A percentile compares a stretch with the other conserved stretches of the same genome.
phyloP scores from a whole-genome alignment of 30 jellyfish, hydroid and myxozoan species.

The Hydractinia echinata region DNA sequence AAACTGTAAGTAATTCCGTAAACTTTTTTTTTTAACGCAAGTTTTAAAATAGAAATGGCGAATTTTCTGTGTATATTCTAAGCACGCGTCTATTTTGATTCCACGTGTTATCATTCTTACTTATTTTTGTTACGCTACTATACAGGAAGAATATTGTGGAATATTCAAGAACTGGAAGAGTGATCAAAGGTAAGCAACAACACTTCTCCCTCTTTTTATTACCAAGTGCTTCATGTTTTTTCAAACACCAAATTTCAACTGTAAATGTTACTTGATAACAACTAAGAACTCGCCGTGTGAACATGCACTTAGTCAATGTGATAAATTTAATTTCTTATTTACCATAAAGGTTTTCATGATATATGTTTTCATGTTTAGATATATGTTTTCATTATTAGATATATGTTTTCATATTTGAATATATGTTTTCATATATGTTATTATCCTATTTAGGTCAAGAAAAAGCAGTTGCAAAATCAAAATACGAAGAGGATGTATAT shows the following conservation, averaged over 20 bases:
- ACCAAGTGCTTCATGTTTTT: no score
- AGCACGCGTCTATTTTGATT: background rate
- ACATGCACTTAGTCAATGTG: no score
- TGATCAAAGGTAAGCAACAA: constrained; percentile 79
- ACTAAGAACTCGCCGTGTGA: no score
- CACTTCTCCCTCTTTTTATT: background rate
- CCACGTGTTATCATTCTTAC: background rate
- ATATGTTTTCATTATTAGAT: no score
- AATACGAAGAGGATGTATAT: constrained; percentile 95
- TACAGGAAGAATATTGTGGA: constrained; percentile 99
- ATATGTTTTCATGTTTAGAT: background rate
- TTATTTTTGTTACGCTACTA: background rate
- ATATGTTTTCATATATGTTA: no score
- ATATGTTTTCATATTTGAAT: background rate
- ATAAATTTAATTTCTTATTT: no score
- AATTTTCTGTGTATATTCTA: background rate
- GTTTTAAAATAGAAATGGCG: background rate
- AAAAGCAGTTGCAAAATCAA: constrained; percentile 80
- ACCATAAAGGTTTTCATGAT: no score
- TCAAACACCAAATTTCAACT: no score
- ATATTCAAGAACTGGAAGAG: constrained; percentile 97
- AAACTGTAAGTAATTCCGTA: constrained; percentile 59
- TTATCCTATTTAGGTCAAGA: constrained; percentile 92
- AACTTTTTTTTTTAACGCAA: background rate
- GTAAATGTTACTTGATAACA: no score